These are phyloP conservation scores for Ictidomys tridecemlineatus DNA, from an alignment of 2,113 vertebrate species.

Conservation along the genomic window DNA sequence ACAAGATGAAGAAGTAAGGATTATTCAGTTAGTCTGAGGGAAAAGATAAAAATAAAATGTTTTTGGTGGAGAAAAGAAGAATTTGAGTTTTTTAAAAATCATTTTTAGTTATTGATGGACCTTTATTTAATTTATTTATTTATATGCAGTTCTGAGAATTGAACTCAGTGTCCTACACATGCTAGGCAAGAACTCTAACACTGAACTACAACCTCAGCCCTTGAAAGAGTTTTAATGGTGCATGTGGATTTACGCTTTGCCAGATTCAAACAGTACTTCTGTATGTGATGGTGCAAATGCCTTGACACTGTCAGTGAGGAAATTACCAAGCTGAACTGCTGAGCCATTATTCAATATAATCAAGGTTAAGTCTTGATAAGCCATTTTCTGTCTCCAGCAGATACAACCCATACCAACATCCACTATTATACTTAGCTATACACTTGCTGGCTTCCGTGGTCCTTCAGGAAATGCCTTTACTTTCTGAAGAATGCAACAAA, in stretches of 20 bases:
- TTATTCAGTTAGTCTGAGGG: conserved; percentile 28
- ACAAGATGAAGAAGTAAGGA: neutral
- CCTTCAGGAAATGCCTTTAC: conserved; percentile 74
- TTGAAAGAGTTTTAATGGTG: conserved; percentile 41
- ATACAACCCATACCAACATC: neutral
- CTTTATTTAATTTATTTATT: no score
- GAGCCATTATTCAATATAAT: conserved; percentile 26
- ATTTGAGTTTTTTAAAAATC: neutral
- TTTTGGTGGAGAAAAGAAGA: neutral
- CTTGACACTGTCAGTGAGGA: neutral
- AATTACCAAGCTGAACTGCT: conserved; percentile 7
- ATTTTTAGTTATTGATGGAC: no score
- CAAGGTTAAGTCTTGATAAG: conserved; percentile 21
- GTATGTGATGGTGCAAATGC: neutral
- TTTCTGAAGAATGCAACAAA: conserved; percentile 57
- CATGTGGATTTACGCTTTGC: conserved; percentile 4
- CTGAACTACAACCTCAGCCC: no score
- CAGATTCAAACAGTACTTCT: neutral
- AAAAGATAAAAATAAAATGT: conserved; percentile 21
- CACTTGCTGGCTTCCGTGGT: conserved; percentile 46
- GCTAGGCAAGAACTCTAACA: no score
- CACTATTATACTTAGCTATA: conserved; percentile 34
- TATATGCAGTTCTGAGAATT: no score
- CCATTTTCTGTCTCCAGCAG: conserved; percentile 47
- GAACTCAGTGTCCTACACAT: no score